Evolutionary conservation across 37 sponge, comb jelly and placozoan species (phyloP).

Genomic region (Mnemiopsis leidyi): DNA sequence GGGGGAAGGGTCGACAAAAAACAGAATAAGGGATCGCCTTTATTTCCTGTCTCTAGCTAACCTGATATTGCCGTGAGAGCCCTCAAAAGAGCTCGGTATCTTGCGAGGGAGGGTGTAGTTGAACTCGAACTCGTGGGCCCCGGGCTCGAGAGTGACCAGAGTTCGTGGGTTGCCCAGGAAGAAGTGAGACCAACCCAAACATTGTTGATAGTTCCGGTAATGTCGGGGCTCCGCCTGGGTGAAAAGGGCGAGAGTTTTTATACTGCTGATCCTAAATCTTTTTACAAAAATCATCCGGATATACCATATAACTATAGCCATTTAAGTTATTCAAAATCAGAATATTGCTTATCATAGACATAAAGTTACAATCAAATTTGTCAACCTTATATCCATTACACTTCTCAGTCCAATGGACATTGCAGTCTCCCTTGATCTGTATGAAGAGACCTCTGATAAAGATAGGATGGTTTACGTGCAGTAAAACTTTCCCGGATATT

Average conservation of each 20-base stretch:
- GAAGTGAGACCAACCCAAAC: constrained; percentile 9
- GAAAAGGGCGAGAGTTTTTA: no score
- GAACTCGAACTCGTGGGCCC: constrained; percentile 30
- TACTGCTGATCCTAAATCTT: no score
- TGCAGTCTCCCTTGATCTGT: constrained; percentile 11
- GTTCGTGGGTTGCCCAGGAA: not conserved
- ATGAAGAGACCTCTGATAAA: not conserved
- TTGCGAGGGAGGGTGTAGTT: not conserved
- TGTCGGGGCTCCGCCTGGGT: not conserved
- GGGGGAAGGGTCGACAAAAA: not conserved
- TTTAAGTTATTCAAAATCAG: no score
- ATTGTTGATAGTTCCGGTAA: constrained; percentile 3
- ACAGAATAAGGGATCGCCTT: not conserved
- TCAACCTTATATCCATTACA: not conserved
- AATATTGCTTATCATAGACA: no score
- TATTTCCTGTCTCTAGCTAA: not conserved
- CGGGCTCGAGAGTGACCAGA: not conserved
- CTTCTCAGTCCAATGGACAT: constrained; percentile 19
- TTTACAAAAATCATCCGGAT: no score
- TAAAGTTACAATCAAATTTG: no score
- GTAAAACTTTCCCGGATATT: not conserved
- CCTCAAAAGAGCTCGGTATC: constrained; percentile 6
- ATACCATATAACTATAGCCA: no score
- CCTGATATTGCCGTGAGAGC: not conserved
- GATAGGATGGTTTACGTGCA: constrained; percentile 6